phyloP scores from a whole-genome alignment of 2,888 invertebrate species.

The Horisme vitalbata region DNA sequence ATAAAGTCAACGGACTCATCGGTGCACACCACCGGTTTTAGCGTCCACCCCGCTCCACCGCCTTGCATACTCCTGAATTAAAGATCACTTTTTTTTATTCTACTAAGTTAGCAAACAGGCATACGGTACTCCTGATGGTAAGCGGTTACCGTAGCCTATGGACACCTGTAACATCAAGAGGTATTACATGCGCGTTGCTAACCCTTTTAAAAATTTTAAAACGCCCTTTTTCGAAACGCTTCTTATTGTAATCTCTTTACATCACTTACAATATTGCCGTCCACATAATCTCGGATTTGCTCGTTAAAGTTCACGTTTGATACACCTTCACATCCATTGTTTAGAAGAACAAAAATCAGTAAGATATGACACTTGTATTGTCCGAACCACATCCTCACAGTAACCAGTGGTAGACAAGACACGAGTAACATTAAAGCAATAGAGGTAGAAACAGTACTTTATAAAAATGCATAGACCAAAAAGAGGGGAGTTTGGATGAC shows the following conservation, averaged over 20 bases:
- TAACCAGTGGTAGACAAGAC: constrained; percentile 13
- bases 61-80: background rate
- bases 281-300: constrained; percentile 56
- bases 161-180: too few relatives aligned
- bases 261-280: constrained; percentile 58
- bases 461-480: constrained; percentile 56
- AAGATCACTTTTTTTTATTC: too few relatives aligned
- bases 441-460: constrained; percentile 51
- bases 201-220: too few relatives aligned
- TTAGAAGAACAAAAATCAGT: constrained; percentile 26
- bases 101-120: too few relatives aligned
- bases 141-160: too few relatives aligned
- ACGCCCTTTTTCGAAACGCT: too few relatives aligned
- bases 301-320: constrained; percentile 59
- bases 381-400: constrained; percentile 38
- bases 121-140: too few relatives aligned
- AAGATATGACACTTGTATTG: constrained; percentile 18
- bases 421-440: constrained; percentile 24
- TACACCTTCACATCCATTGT: constrained; percentile 37
- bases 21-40: constrained; percentile 4
- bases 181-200: too few relatives aligned
- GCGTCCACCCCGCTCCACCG: constrained; percentile 2
- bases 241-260: too few relatives aligned
- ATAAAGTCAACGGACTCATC: constrained; percentile 1
- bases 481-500: constrained; percentile 66